Base-by-base conservation (phyloP, 2,113 vertebrate genomes). In the Clarias batrachus region DNA sequence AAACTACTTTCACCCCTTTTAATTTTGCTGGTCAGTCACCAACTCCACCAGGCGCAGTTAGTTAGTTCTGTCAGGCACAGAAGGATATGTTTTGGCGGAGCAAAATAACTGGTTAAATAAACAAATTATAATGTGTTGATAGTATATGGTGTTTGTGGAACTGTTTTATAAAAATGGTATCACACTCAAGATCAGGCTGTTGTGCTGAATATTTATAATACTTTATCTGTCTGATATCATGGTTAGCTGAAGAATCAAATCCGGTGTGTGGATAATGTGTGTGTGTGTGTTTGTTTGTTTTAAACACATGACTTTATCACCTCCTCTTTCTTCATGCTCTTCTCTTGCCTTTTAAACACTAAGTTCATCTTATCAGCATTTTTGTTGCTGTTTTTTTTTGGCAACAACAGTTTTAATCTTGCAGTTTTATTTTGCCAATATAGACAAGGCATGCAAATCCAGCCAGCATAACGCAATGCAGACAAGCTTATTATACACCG, bases 381-480 rank as follows among this genome's bases (percentile, higher is more conserved):
- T 54, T 17, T 30, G 48, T 57, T 78, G 52, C 27, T 78, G 6
- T 56, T 56, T 3, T 54, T 19, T 2, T 70, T 71, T 37, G 30
- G 17, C 33, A 41, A 27, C 12, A 60, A 23, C 12, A 12, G 27
- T 80, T 80, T 23, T 23, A 60, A 37, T 37, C 16, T 27, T 63
- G 6, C 13, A 74, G 48, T 41, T 23, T 33, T 11, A 74, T 68
- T 48, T 11, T 71, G 54, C 19, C 12, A 37, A 85, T 4, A 76
- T 11, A 27, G 14, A 63, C 37, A 41, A 77, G 59, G 52, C 74
- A 25, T 33, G 37, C 3, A 79, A 59, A 79, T 56, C n/a, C 37
- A 25, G 16, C 5, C 37, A 57, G 19, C n/a, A 56, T 59, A 65
- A 85, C n/a, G 84, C 76, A 85, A 68, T 80, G 63, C 74, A 37